Percentiles rank a stretch among this genome's conserved stretches.
Evolutionary conservation across 2,888 invertebrate genomes (phyloP).

Genomic region (Chloromyia formosa): DNA sequence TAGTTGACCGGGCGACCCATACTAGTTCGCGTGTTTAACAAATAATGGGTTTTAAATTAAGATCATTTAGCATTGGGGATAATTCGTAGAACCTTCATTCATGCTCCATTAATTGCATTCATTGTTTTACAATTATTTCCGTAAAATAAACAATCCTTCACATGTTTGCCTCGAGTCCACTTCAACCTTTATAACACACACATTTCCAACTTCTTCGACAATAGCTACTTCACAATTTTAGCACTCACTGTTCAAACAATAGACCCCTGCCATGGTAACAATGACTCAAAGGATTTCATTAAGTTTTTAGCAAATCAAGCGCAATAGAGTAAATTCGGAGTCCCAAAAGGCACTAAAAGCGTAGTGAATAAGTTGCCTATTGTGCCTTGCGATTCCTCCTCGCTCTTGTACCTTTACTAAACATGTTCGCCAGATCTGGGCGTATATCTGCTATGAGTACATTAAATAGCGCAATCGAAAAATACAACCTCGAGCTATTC

Average conservation of each 20-base stretch:
- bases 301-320: conserved; percentile 22
- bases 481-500: not conserved
- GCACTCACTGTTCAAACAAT: not conserved
- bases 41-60: too few species aligned
- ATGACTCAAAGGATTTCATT: conserved; percentile 7
- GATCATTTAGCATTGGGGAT: too few species aligned
- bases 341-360: not conserved
- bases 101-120: too few species aligned
- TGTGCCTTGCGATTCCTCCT: not conserved
- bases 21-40: too few species aligned
- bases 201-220: too few species aligned
- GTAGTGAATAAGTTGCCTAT: not conserved
- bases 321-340: conserved; percentile 9
- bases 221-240: too few species aligned
- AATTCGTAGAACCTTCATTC: too few species aligned
- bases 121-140: too few species aligned
- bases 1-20: too few species aligned
- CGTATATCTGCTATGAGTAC: not conserved
- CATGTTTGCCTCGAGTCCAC: too few species aligned
- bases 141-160: too few species aligned
- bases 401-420: not conserved
- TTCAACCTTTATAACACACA: too few species aligned
- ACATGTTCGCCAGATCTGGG: not conserved
- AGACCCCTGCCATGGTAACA: not conserved
- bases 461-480: conserved; percentile 6